These are phyloP conservation scores for Nothobranchius furzeri DNA, from an alignment of 2,113 vertebrate genomes.

Conservation along the genomic window DNA sequence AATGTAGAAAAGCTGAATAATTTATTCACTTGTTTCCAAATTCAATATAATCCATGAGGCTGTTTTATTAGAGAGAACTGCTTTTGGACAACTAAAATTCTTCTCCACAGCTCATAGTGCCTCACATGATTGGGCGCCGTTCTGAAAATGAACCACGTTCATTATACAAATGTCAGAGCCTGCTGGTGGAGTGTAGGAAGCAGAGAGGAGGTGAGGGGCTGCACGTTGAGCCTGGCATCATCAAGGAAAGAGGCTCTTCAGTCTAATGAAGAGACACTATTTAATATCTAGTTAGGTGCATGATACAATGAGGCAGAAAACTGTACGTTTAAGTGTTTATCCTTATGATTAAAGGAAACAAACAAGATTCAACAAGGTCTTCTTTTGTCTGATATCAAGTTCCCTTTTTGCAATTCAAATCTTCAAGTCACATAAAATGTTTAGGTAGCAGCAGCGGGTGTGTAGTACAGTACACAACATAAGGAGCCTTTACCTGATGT, in stretches of 20 bases:
- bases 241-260: constrained; percentile 38
- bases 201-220: constrained; percentile 19
- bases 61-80: constrained; percentile 13
- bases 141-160: constrained; percentile 55
- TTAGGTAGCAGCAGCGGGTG: too few relatives aligned
- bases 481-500: too few relatives aligned
- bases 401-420: constrained; percentile 21
- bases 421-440: too few relatives aligned
- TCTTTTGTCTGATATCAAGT: too few relatives aligned
- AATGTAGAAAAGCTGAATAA: too few relatives aligned
- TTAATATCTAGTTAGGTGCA: background rate
- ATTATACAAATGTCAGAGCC: constrained; percentile 68
- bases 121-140: background rate
- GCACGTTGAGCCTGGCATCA: constrained; percentile 37
- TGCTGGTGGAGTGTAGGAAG: constrained; percentile 60
- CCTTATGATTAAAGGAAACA: background rate
- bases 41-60: background rate
- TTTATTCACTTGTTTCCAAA: background rate
- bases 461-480: too few relatives aligned
- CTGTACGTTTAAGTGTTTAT: too few relatives aligned
- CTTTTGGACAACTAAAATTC: background rate
- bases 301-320: too few relatives aligned
- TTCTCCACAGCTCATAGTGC: constrained; percentile 18
- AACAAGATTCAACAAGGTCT: background rate
- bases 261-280: constrained; percentile 23